These are phyloP conservation scores for Stomatorhinus ivindoensis DNA, from an alignment of 2,113 vertebrate species.

Conservation along the genomic window DNA sequence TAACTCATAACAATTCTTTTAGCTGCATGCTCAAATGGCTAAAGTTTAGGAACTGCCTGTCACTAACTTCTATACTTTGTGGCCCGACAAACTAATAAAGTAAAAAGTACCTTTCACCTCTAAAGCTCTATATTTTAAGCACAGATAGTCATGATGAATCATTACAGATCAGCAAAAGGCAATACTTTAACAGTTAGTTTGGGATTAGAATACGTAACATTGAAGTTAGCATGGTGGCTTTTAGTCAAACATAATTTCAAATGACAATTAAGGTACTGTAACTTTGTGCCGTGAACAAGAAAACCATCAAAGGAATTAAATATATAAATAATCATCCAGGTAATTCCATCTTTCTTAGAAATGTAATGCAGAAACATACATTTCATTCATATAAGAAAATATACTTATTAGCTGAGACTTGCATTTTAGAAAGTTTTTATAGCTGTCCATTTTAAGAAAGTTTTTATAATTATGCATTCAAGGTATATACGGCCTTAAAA, in stretches of 20 bases:
- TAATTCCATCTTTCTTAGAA: not conserved
- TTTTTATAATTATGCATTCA: not conserved
- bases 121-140: not conserved
- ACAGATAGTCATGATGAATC: not conserved
- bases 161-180: not conserved
- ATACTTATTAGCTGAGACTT: not conserved
- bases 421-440: not conserved
- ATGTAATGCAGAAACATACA: not conserved
- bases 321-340: not conserved
- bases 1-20: not conserved
- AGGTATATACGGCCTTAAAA: not conserved
- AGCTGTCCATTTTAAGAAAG: not conserved
- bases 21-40: not conserved
- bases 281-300: not conserved
- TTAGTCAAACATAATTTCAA: not conserved
- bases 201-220: not conserved
- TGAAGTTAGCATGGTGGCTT: not conserved
- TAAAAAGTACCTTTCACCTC: not conserved
- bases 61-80: not conserved
- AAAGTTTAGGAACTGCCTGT: not conserved
- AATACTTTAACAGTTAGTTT: not conserved
- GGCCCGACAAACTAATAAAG: not conserved
- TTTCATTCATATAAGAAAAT: not conserved
- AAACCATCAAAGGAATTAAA: not conserved
- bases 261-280: not conserved